Conservation (phyloP, 2,888 invertebrate genomes). For the Latrodectus elegans region DNA sequence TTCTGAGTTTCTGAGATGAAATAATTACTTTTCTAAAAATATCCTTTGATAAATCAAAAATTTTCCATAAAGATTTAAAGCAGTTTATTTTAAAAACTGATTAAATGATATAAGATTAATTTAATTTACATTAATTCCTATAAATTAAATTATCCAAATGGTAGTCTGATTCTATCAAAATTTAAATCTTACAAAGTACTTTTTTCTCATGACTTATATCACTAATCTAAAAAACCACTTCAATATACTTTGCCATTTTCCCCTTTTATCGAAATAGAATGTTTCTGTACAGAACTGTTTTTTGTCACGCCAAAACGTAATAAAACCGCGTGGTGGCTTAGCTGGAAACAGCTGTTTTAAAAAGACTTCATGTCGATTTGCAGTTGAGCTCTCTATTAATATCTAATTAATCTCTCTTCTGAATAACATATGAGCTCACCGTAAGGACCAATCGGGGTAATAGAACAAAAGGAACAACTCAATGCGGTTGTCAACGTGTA, state of each 20-base stretch:
- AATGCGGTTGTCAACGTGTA: background rate
- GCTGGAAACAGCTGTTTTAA: conserved; percentile 22
- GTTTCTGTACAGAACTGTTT: conserved; percentile 15
- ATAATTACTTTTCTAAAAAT: no score
- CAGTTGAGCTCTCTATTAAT: conserved; percentile 45
- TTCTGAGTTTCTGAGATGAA: no score
- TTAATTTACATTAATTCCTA: no score
- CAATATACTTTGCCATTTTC: background rate
- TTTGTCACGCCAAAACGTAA: conserved; percentile 47
- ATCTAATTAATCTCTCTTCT: conserved; percentile 42
- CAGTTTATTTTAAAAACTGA: no score
- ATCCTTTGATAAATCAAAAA: no score
- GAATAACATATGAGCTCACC: background rate
- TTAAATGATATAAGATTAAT: no score
- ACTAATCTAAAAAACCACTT: background rate
- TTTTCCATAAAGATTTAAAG: no score
- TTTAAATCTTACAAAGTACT: no score
- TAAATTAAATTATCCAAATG: no score
- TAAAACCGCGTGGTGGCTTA: conserved; percentile 33
- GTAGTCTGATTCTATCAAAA: no score
- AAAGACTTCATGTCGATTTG: conserved; percentile 13
- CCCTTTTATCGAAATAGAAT: conserved; percentile 19
- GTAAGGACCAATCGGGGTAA: background rate
- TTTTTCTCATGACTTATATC: background rate
- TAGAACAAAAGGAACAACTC: background rate